phyloP scores from a whole-genome alignment of 2,113 vertebrate species.

The Hoplias malabaricus region DNA sequence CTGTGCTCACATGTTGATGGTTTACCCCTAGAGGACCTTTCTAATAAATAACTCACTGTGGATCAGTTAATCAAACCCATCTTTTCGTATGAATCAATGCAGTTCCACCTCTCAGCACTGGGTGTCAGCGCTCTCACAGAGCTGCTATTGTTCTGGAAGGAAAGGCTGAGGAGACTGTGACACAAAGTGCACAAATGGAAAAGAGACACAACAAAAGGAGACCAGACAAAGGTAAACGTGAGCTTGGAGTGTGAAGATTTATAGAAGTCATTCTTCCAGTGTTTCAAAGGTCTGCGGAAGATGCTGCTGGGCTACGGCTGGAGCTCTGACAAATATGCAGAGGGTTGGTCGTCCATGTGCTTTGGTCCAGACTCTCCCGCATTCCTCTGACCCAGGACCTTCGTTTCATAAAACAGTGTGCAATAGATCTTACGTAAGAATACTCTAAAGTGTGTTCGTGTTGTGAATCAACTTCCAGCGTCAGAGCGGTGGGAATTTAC shows the following conservation, averaged over 20 bases:
- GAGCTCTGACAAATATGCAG: too few species aligned
- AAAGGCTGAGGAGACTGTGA: conserved; percentile 9
- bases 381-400: too few species aligned
- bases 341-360: too few species aligned
- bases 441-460: neutral
- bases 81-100: too few species aligned
- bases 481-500: neutral
- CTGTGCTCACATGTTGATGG: too few species aligned
- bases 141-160: neutral
- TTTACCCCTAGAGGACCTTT: too few species aligned
- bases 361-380: too few species aligned
- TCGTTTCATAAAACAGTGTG: too few species aligned
- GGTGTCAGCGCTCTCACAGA: conserved; percentile 40
- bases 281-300: neutral
- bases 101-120: conserved; percentile 32
- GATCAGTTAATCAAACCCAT: too few species aligned
- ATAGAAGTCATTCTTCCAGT: neutral
- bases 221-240: neutral
- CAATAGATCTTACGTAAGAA: neutral
- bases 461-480: conserved; percentile 5
- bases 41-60: too few species aligned
- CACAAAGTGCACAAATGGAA: neutral
- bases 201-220: too few species aligned
- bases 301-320: neutral
- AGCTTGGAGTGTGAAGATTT: neutral